phyloP scores from a whole-genome alignment of 2,113 vertebrate genomes.

The Solea solea region DNA sequence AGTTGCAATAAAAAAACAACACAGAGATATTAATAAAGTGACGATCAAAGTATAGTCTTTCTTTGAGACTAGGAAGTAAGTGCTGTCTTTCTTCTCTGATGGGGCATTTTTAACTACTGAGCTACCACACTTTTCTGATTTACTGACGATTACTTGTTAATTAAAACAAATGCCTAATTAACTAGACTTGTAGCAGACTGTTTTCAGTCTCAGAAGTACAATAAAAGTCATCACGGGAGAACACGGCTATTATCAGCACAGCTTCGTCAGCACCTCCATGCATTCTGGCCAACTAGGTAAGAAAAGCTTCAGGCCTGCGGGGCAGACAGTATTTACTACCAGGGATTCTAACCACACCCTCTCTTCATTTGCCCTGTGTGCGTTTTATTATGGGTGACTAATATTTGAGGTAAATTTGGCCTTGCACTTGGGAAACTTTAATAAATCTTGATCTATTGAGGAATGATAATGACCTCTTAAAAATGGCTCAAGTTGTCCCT shows the following conservation, averaged over 20 bases:
- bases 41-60: too few relatives aligned
- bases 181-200: slow-evolving; percentile 10
- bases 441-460: slow-evolving; percentile 43
- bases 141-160: slow-evolving; percentile 40
- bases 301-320: slow-evolving; percentile 9
- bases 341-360: slow-evolving; percentile 9
- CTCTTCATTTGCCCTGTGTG: slow-evolving; percentile 4
- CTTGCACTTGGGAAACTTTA: slow-evolving; percentile 23
- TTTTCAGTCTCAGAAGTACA: slow-evolving; percentile 34
- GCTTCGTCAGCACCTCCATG: slow-evolving; percentile 17
- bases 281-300: background rate
- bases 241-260: slow-evolving; percentile 19
- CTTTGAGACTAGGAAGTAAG: too few relatives aligned
- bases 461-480: slow-evolving; percentile 42
- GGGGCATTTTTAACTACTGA: slow-evolving; percentile 5
- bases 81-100: background rate
- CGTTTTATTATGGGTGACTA: slow-evolving; percentile 22
- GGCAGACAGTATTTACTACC: slow-evolving; percentile 35
- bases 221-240: slow-evolving; percentile 41
- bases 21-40: too few relatives aligned
- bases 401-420: slow-evolving; percentile 30
- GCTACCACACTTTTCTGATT: slow-evolving; percentile 28
- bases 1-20: too few relatives aligned
- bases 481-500: slow-evolving; percentile 39
- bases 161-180: slow-evolving; percentile 56